Conservation (phyloP, 2,113 vertebrate species). For the Vulpes lagopus region DNA sequence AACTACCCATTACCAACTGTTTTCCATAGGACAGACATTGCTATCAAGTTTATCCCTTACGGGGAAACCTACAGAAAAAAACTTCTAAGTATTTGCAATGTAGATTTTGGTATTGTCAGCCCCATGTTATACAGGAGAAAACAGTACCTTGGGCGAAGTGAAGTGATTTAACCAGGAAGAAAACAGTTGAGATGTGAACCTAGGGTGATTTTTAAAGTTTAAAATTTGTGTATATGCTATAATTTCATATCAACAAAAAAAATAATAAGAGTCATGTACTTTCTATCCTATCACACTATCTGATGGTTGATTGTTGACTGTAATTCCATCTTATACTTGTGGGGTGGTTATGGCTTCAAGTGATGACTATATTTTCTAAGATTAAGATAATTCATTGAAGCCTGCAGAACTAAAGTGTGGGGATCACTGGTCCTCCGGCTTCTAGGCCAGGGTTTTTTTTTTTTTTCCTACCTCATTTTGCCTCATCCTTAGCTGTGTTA, state of each 20-base stretch:
- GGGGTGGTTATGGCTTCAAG: neutral
- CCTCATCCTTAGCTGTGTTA: neutral
- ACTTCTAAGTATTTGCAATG: neutral
- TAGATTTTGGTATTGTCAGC: neutral
- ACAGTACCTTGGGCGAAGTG: slow-evolving; percentile 2
- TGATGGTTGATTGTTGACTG: neutral
- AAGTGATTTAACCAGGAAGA: neutral
- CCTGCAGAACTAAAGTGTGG: neutral
- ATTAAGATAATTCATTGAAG: neutral
- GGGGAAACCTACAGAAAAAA: neutral
- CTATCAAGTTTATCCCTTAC: neutral
- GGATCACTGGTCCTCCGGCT: neutral
- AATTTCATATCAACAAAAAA: neutral
- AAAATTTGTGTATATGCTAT: neutral
- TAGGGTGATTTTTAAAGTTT: slow-evolving; percentile 1
- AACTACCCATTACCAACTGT: neutral
- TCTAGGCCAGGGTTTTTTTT: neutral
- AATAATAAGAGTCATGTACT: neutral
- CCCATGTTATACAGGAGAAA: slow-evolving; percentile 57
- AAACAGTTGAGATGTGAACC: neutral
- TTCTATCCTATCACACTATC: neutral
- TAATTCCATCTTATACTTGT: neutral
- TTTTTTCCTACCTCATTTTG: neutral
- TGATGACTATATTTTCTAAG: neutral
- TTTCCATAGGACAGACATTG: neutral